Conservation (phyloP, 1,140 invertebrate species). For the Zaprionus inermis region DNA sequence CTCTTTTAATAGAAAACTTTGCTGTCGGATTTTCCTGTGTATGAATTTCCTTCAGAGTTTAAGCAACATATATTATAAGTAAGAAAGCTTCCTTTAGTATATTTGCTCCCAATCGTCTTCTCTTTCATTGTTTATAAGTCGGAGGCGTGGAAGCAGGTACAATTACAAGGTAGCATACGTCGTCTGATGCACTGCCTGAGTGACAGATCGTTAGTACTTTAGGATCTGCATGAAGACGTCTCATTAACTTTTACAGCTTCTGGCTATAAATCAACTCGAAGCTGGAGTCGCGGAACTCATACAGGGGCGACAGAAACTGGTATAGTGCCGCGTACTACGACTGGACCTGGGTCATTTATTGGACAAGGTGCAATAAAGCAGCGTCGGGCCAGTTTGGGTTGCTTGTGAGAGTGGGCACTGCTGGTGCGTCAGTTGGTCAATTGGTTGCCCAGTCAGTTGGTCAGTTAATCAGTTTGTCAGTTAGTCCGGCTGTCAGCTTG, state of each 20-base stretch:
- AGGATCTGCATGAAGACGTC: constrained; percentile 9
- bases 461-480: constrained; percentile 46
- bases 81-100: too few species aligned
- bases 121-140: not conserved
- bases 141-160: not conserved
- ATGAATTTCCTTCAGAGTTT: too few species aligned
- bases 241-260: constrained; percentile 16
- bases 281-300: not conserved
- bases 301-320: not conserved
- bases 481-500: constrained; percentile 22
- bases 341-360: constrained; percentile 38
- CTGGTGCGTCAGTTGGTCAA: constrained; percentile 3
- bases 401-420: constrained; percentile 30
- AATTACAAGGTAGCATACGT: not conserved
- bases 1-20: too few species aligned
- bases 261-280: constrained; percentile 7
- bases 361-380: constrained; percentile 28
- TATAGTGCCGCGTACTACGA: not conserved
- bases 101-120: not conserved
- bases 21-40: too few species aligned
- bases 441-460: constrained; percentile 36
- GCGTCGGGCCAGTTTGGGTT: constrained; percentile 22
- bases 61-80: too few species aligned
- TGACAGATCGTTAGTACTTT: constrained; percentile 4
- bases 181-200: not conserved